Base-by-base conservation (phyloP, 2,113 vertebrate species). In the Puntigrus tetrazona region DNA sequence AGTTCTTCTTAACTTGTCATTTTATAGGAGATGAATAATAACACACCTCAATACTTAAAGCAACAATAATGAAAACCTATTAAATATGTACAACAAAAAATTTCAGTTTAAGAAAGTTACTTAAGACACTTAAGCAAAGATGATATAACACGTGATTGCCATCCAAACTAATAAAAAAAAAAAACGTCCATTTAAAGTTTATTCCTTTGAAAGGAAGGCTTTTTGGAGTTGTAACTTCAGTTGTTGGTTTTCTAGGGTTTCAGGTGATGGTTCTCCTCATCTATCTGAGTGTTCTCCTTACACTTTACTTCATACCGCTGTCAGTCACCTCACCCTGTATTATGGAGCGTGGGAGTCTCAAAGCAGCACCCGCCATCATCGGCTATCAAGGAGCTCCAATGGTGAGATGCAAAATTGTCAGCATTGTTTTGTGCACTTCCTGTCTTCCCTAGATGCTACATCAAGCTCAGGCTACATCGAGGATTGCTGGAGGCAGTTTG, bases 311-410 rank as follows among this genome's bases (percentile, higher is more conserved):
- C 87, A 91, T 92, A 3, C 98, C 98, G 0, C 94, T 99, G 67
- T 94, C 95, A 87, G 96, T 99, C 93, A 95, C 94, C 0, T 99
- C 98, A 10, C 98, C 98, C 34, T 99, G 98, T 93, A 96, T 99
- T 87, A 98, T 98, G 96, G 96, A 98, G 85, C 96, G 90, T 87
- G 89, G 88, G 72, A 88, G 93, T 25, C 95, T 99, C 72, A 94
- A 92, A 31, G 94, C 94, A 34, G 97, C 95, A 25, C 98, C 98
- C 0, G 91, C 93, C 43, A 93, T 99, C 87, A 95, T 99, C 0
- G 98, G 97, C 38, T 97, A 97, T 89, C 95, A 94, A 0, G 98
- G 98, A 55, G 96, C 95, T 0, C 96, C 98, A 0, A 98, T 97
- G 97, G 98, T 99, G 52, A 89, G 92, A 27, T 25, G 63, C 6